These are phyloP conservation scores for Holothuria glaberrima DNA, from an alignment of 35 echinoderm and acorn worm genomes.

Conservation along the genomic window DNA sequence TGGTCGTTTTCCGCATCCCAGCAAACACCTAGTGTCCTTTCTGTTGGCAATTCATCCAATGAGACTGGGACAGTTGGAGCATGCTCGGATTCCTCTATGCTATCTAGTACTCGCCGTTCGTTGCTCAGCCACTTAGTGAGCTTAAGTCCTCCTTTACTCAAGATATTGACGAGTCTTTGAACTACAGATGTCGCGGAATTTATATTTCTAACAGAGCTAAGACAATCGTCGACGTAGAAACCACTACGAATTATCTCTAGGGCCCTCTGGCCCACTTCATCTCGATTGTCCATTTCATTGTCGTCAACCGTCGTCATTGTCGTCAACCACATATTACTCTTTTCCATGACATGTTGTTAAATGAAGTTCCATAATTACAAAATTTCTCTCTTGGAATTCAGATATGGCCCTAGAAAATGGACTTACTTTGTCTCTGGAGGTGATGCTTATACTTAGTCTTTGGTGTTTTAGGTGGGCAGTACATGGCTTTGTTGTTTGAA, in stretches of 20 bases:
- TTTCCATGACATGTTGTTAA: too few relatives aligned
- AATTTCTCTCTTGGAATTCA: too few relatives aligned
- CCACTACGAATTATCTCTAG: conserved; percentile 50
- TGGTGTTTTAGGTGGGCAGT: too few relatives aligned
- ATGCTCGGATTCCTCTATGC: conserved; percentile 28
- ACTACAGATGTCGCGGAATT: conserved; percentile 18
- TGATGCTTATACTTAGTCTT: too few relatives aligned
- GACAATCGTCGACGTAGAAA: conserved; percentile 75
- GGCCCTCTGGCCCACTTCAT: conserved; percentile 43
- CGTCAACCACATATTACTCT: too few relatives aligned
- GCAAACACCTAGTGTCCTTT: conserved; percentile 69
- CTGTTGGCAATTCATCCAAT: conserved; percentile 55
- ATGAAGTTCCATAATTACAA: too few relatives aligned
- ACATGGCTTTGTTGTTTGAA: too few relatives aligned
- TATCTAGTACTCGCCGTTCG: conserved; percentile 44
- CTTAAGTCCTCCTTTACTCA: conserved; percentile 58
- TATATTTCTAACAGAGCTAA: conserved; percentile 24
- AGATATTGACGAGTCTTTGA: conserved; percentile 13
- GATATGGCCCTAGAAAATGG: too few relatives aligned
- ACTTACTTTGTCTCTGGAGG: too few relatives aligned
- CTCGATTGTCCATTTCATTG: background rate
- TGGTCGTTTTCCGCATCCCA: conserved; percentile 63
- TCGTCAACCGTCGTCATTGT: conserved; percentile 68
- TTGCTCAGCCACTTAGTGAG: conserved; percentile 79
- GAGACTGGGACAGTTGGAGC: conserved; percentile 55